A percentile compares a stretch with the other conserved stretches of the same genome.
Evolutionary conservation across 1,140 invertebrate species (phyloP).

Genomic region (Drosophila santomea): DNA sequence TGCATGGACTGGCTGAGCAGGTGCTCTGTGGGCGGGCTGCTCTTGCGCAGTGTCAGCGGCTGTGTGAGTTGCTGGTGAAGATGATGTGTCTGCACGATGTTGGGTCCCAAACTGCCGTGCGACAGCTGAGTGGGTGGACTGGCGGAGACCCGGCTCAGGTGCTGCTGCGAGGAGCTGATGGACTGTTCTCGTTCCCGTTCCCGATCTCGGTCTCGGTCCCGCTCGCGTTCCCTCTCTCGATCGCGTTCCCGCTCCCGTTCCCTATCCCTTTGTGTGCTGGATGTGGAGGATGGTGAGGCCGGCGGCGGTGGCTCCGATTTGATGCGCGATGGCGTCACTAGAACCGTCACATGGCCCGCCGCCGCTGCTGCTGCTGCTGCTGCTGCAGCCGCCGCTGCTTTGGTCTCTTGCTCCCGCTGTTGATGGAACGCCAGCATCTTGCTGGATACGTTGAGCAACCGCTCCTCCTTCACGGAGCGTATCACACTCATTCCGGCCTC

Average conservation of each 20-base stretch:
- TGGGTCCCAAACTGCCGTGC: conserved; percentile 53
- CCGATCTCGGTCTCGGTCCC: conserved; percentile 17
- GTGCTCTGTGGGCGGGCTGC: conserved; percentile 82
- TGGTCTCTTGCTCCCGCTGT: conserved; percentile 66
- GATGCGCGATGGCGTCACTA: conserved; percentile 83
- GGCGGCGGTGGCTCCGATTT: conserved; percentile 80
- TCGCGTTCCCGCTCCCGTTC: conserved; percentile 46
- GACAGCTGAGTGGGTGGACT: conserved; percentile 52
- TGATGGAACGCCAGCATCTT: conserved; percentile 80
- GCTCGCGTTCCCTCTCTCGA: conserved; percentile 22
- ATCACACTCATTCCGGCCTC: conserved; percentile 78
- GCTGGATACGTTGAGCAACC: conserved; percentile 73
- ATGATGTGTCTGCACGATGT: conserved; percentile 78
- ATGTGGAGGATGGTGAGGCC: conserved; percentile 75
- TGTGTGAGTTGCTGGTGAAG: conserved; percentile 80
- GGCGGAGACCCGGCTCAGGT: conserved; percentile 53
- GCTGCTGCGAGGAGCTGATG: conserved; percentile 67
- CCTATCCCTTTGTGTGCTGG: conserved; percentile 49
- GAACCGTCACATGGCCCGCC: conserved; percentile 83
- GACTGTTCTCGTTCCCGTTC: conserved; percentile 57
- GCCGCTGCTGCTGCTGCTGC: conserved; percentile 85
- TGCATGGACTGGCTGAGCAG: conserved; percentile 82
- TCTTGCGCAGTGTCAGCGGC: conserved; percentile 76
- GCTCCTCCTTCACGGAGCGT: conserved; percentile 81
- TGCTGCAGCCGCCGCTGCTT: conserved; percentile 37